These are phyloP conservation scores for Cladorhizidae sp. DNA, from an alignment of 37 sponge, comb jelly and placozoan species.

Conservation along the genomic window DNA sequence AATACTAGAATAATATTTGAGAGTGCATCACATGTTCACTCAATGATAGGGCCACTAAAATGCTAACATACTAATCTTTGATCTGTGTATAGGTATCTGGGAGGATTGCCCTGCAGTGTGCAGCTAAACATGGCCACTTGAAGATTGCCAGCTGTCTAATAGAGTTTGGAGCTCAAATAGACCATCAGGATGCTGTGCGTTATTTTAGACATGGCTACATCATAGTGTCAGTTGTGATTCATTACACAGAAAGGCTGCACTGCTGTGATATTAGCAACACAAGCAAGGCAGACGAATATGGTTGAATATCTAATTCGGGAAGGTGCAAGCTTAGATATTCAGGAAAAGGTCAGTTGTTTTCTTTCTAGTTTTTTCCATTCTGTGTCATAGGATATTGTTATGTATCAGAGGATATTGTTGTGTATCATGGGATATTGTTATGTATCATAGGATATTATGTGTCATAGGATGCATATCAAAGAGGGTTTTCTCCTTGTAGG, in stretches of 20 bases:
- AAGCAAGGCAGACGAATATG: background rate
- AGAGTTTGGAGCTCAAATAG: slow-evolving; percentile 7
- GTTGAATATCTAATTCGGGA: background rate
- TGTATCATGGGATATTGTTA: too few species aligned
- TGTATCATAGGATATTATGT: too few species aligned
- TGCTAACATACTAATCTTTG: too few species aligned
- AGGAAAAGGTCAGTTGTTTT: background rate
- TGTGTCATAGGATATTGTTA: too few species aligned
- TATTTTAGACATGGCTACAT: background rate
- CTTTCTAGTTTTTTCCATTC: too few species aligned
- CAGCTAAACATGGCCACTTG: background rate
- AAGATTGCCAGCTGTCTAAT: background rate
- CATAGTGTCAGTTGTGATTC: background rate
- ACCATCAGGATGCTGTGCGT: background rate
- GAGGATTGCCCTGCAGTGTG: background rate
- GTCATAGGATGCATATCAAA: too few species aligned
- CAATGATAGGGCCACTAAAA: too few species aligned
- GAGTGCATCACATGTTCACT: too few species aligned
- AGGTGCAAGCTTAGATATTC: background rate
- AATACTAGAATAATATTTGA: too few species aligned
- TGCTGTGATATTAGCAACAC: background rate
- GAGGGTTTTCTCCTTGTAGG: background rate
- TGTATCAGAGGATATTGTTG: too few species aligned
- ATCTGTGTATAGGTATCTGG: background rate
- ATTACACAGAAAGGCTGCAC: slow-evolving; percentile 3